Percentiles rank a stretch among this genome's conserved stretches.
These are phyloP conservation scores for Drosophila hawaiiensis DNA, from an alignment of 2,888 invertebrate genomes.

Conservation along the genomic window DNA sequence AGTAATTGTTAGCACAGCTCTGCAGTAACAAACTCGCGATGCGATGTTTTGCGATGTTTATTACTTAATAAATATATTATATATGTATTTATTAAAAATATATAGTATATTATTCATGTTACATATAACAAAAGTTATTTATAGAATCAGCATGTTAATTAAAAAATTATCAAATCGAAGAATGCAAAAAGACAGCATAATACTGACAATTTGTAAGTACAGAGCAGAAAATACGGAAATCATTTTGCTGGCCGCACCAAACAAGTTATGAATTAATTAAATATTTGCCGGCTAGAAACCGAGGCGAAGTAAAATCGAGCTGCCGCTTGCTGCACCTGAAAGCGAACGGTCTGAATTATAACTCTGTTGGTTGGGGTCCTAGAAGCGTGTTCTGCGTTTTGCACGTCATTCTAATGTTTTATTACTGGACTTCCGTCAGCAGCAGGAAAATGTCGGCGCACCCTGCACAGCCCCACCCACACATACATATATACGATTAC, in stretches of 20 bases:
- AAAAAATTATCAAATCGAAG: neutral
- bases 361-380: conserved; percentile 10
- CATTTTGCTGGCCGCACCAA: conserved; percentile 49
- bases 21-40: conserved; percentile 16
- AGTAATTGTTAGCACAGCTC: conserved; percentile 55
- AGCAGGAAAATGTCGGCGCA: conserved; percentile 40
- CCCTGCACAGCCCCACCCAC: conserved; percentile 19
- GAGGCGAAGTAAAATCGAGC: neutral
- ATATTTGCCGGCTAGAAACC: conserved; percentile 61
- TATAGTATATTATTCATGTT: neutral
- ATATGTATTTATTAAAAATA: neutral
- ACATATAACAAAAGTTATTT: conserved; percentile 49
- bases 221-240: conserved; percentile 20
- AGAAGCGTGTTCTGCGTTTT: conserved; percentile 55
- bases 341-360: conserved; percentile 8
- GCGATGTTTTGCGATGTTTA: neutral
- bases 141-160: conserved; percentile 58
- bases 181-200: neutral
- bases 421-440: conserved; percentile 77
- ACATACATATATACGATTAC: conserved; percentile 20
- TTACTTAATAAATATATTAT: too few species aligned
- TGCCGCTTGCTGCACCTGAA: conserved; percentile 23
- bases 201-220: neutral
- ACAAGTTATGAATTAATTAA: conserved; percentile 78
- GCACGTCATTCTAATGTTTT: conserved; percentile 80